phyloP scores from a whole-genome alignment of 53 echinoderm and acorn worm genomes.

The Arbacia lixula region DNA sequence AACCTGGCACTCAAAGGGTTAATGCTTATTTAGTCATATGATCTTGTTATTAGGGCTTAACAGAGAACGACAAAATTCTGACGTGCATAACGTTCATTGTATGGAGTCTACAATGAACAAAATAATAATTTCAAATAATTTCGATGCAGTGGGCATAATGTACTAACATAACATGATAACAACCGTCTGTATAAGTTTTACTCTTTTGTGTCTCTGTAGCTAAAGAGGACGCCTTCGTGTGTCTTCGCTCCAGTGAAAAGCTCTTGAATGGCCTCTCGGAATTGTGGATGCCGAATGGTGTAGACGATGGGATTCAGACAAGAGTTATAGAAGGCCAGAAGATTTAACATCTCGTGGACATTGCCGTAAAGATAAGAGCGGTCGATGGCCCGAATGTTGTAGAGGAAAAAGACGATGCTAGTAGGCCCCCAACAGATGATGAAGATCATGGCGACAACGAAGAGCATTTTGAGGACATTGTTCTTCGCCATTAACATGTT shows the following conservation, averaged over 20 bases:
- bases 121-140: too few species aligned
- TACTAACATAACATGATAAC: too few species aligned
- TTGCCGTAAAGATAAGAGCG: slow-evolving; percentile 16
- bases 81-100: too few species aligned
- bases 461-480: slow-evolving; percentile 58
- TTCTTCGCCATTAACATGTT: slow-evolving; percentile 45
- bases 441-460: slow-evolving; percentile 59
- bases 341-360: slow-evolving; percentile 19
- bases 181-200: too few species aligned
- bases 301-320: slow-evolving; percentile 64
- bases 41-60: too few species aligned
- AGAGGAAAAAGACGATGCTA: slow-evolving; percentile 42
- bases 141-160: too few species aligned
- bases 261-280: slow-evolving; percentile 44
- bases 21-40: too few species aligned
- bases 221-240: background rate
- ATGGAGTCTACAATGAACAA: too few species aligned
- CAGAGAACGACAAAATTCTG: too few species aligned
- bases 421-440: slow-evolving; percentile 62
- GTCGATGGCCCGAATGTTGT: slow-evolving; percentile 53
- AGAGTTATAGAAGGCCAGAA: slow-evolving; percentile 58
- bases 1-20: too few species aligned
- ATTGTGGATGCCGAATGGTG: slow-evolving; percentile 51
- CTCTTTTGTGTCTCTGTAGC: too few species aligned
- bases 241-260: slow-evolving; percentile 3